Base-by-base conservation (phyloP, 2,113 vertebrate genomes). In the Ceuthmochares aereus region DNA sequence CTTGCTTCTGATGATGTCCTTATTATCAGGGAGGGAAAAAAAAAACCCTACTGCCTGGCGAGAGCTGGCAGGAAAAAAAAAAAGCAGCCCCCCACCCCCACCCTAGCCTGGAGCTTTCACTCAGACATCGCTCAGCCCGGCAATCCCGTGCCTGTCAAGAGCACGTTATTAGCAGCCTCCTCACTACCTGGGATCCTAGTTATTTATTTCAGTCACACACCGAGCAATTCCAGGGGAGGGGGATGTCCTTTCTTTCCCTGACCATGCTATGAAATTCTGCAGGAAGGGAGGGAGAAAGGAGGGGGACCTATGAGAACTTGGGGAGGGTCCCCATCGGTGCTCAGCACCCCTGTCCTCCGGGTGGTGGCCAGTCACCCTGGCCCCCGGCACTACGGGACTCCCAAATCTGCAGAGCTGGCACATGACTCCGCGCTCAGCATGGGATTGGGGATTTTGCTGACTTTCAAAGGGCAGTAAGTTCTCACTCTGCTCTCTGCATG, bases 1-100 rank as follows among this genome's bases (percentile, higher is more conserved):
- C 96, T 92, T 97, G 95, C 96, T 90, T 93, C 89, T 94, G 95
- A 89, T 88, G 96, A 77, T 98, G 96, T 94, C 93, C 93, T 90
- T 95, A 88, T 95, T 94, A 95, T 91, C 88, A 70, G 88, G 67
- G 87, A 87, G 72, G 84, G 70, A 91, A 68, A 47, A 6, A 10
- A 36, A 56, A 42, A 64, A 34, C 83, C 91, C 79, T 52, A 76
- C 93, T 88, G 93, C 93, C 94, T 90, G 87, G 75, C 66, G 58
- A 87, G 94, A 91, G 90, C 92, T 83, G 92, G 89, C 79, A 95
- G 91, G 40, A 32, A 40, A 40, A 67, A 77, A 84, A 90, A 93
- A 72, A 90, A 89, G 77, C 69, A 91, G 74, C 90, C 95, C 94
- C 96, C 94, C 94, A 63, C 95, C 94, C 96, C 93, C 87, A 88